Base-by-base conservation (phyloP, 2,888 invertebrate genomes). In the Empis livida region DNA sequence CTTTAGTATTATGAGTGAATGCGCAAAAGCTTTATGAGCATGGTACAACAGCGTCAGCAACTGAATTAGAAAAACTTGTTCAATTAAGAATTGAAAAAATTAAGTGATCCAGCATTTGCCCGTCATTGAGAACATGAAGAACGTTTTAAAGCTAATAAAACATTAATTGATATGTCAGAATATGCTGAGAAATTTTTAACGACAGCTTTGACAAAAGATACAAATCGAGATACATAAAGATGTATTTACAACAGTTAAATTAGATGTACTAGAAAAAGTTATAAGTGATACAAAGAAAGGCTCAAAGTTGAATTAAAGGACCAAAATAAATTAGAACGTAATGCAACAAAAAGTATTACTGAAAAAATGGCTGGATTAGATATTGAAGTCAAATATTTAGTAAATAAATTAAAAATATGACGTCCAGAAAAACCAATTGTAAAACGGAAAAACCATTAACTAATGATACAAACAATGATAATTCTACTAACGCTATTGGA, bases 331-430 rank as follows among this genome's bases (percentile, higher is more conserved):
- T 61, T 80, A 15, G 76, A 79, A 54, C 78, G 77, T 53, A 76
- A 80, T 54, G 87, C 87, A 47, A 78, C 84, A 11, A 84, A 85
- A 53, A 79, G 83, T 54, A 78, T 97, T 46, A 82, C 84, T 13
- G 89, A 90, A 53, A 96, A 95, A 71, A 88, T 93, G 79, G 72
- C 78, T 0, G 71, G 78, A 30, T 71, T 96, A 45, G 95, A 96
- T 63, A 76, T 95, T 50, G 95, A 96, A 73, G 88, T 95, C 13
- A 93, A 94, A 62, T 96, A 96, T 72, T 73, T 96, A 51, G 75
- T 92, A 1, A 93, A 90, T 64, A 96, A 96, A 69, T 82, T 91
- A 53, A 88, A 86, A 65, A 79, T 86, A 55, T 89, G 89, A 87
- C 79, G 78, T 56, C 86, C 87, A 1, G 87, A 85, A 51, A 55